phyloP scores from a whole-genome alignment of 1,140 invertebrate genomes.

The Calephelis virginiensis region DNA sequence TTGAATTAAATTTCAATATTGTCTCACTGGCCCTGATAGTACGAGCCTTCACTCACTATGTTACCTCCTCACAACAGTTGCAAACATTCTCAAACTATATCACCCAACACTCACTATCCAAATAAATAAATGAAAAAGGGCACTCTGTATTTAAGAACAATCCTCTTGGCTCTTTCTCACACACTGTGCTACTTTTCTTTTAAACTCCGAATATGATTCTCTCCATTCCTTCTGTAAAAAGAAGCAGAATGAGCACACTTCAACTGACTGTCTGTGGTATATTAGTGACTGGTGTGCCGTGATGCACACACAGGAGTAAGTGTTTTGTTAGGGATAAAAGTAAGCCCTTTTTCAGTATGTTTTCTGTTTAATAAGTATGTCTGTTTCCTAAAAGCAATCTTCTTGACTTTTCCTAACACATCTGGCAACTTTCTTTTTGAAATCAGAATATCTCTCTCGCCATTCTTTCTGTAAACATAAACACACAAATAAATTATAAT shows the following conservation, averaged over 20 bases:
- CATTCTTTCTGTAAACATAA: slow-evolving; percentile 93
- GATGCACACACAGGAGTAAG: slow-evolving; percentile 47
- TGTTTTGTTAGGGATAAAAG: slow-evolving; percentile 49
- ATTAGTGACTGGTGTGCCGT: slow-evolving; percentile 41
- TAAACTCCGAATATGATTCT: slow-evolving; percentile 98
- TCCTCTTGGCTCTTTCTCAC: slow-evolving; percentile 99
- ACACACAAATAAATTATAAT: slow-evolving; percentile 31
- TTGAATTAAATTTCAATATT: slow-evolving; percentile 75
- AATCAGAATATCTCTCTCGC: slow-evolving; percentile 96
- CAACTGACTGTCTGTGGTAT: slow-evolving; percentile 34
- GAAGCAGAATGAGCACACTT: slow-evolving; percentile 72
- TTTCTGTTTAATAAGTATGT: slow-evolving; percentile 50
- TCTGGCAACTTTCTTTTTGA: slow-evolving; percentile 96
- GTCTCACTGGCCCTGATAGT: slow-evolving; percentile 62
- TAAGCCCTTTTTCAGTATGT: slow-evolving; percentile 65
- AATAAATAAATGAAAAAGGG: slow-evolving; percentile 74
- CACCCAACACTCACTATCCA: slow-evolving; percentile 73
- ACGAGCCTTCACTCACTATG: slow-evolving; percentile 49
- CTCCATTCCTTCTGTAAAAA: slow-evolving; percentile 97
- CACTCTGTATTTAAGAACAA: slow-evolving; percentile 84
- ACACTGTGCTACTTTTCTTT: slow-evolving; percentile 97
- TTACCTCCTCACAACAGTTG: slow-evolving; percentile 37
- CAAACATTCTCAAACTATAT: slow-evolving; percentile 55
- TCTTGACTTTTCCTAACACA: slow-evolving; percentile 99
- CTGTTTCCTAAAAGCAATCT: slow-evolving; percentile 87